Evolutionary conservation across 2,113 vertebrate species (phyloP).

Genomic region (Pluvianellus socialis): DNA sequence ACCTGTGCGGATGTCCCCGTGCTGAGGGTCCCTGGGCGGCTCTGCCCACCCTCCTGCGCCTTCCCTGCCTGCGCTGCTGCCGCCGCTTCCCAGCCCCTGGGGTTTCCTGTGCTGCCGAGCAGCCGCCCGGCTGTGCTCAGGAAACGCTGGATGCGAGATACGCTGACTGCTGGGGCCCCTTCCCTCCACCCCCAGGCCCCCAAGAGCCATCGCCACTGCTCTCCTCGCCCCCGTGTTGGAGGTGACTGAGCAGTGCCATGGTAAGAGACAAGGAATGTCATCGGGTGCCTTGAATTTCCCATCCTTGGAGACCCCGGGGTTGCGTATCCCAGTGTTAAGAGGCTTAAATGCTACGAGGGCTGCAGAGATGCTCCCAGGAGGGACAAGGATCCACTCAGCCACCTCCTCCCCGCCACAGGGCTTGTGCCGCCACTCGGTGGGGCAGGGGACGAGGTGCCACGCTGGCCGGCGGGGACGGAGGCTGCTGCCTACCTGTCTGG

Average conservation of each 20-base stretch:
- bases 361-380: not conserved
- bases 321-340: not conserved
- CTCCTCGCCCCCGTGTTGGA: fast-evolving
- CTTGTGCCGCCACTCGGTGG: not conserved
- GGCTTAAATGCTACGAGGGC: not conserved
- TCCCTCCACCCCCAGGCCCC: not conserved
- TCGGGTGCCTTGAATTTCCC: not conserved
- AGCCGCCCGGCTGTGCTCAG: not conserved
- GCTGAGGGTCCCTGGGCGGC: not conserved
- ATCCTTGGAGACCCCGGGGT: not conserved
- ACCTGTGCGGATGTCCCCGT: not conserved
- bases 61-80: not conserved
- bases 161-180: not conserved
- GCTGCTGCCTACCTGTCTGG: not conserved
- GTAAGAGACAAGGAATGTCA: not conserved
- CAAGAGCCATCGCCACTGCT: fast-evolving
- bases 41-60: not conserved
- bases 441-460: not conserved
- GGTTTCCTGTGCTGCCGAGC: not conserved
- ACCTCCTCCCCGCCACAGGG: not conserved
- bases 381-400: not conserved
- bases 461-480: not conserved
- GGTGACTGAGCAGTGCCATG: not conserved
- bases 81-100: not conserved
- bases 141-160: not conserved